phyloP scores from a whole-genome alignment of 2,113 vertebrate species.

The Aegotheles bennettii region DNA sequence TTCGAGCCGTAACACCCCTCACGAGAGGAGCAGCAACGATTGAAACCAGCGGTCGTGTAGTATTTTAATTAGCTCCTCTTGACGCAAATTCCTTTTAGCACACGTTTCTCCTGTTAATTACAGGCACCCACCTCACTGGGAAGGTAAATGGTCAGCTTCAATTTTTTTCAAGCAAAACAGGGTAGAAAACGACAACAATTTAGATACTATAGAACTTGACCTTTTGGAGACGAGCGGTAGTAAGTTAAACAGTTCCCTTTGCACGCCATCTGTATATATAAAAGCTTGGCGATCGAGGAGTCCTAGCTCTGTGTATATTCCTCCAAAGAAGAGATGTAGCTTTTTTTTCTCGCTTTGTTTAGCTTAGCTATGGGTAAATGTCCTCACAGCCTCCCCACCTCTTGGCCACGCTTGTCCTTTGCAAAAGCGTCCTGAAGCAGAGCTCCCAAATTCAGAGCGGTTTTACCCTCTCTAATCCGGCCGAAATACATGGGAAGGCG shows the following conservation, averaged over 20 bases:
- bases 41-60: background rate
- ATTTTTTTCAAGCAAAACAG: background rate
- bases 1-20: background rate
- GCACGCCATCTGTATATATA: slow-evolving; percentile 63
- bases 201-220: slow-evolving; percentile 55
- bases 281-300: slow-evolving; percentile 51
- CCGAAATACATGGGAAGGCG: slow-evolving; percentile 50
- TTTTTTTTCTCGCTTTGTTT: background rate
- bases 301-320: slow-evolving; percentile 71
- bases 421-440: slow-evolving; percentile 9
- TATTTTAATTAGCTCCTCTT: slow-evolving; percentile 34
- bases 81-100: slow-evolving; percentile 8
- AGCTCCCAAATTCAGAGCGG: slow-evolving; percentile 27
- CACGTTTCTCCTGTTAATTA: slow-evolving; percentile 6
- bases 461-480: slow-evolving; percentile 49
- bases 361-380: slow-evolving; percentile 8
- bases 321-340: slow-evolving; percentile 45
- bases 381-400: slow-evolving; percentile 10
- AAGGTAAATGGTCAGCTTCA: background rate
- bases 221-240: slow-evolving; percentile 54
- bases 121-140: background rate
- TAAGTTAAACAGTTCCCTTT: slow-evolving; percentile 58
- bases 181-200: background rate
- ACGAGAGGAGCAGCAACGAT: background rate
- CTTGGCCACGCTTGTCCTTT: slow-evolving; percentile 18